These are phyloP conservation scores for Olivierus martensii DNA, from an alignment of 1,140 invertebrate species.

Conservation along the genomic window DNA sequence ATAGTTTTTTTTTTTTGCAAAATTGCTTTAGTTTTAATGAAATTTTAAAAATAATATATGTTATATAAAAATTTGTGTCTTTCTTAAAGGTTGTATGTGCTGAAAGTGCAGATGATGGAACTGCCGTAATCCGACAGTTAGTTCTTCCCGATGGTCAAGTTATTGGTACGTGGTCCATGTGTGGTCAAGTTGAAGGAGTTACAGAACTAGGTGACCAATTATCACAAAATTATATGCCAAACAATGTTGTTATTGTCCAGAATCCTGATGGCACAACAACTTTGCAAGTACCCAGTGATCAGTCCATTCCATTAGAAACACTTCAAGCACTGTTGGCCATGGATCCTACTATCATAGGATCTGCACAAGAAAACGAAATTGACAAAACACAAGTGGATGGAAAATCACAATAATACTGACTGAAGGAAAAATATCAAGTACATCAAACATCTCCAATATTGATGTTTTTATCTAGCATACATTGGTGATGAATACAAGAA, in stretches of 20 bases:
- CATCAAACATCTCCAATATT: too few species aligned
- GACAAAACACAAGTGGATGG: too few species aligned
- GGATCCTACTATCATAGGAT: constrained; percentile 11
- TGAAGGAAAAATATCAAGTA: too few species aligned
- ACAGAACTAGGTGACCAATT: constrained; percentile 5
- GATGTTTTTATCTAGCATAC: too few species aligned
- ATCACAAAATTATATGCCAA: constrained; percentile 10
- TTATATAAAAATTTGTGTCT: too few species aligned
- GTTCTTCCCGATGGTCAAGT: constrained; percentile 15
- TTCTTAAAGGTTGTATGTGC: neutral
- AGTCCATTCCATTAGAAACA: constrained; percentile 26
- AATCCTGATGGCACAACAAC: constrained; percentile 24
- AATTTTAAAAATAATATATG: too few species aligned
- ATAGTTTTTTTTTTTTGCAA: too few species aligned
- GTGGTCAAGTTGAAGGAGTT: neutral
- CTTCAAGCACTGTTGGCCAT: constrained; percentile 27
- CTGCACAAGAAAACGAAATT: too few species aligned
- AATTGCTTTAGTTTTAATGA: too few species aligned
- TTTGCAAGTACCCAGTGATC: constrained; percentile 25
- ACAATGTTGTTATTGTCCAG: constrained; percentile 23
- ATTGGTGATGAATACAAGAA: too few species aligned
- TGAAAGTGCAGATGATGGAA: neutral
- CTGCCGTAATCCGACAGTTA: constrained; percentile 11
- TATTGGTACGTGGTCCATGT: constrained; percentile 2
- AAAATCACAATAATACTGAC: too few species aligned